These are phyloP conservation scores for Crotalus horridus DNA, from an alignment of 2,113 vertebrate species.

Conservation along the genomic window DNA sequence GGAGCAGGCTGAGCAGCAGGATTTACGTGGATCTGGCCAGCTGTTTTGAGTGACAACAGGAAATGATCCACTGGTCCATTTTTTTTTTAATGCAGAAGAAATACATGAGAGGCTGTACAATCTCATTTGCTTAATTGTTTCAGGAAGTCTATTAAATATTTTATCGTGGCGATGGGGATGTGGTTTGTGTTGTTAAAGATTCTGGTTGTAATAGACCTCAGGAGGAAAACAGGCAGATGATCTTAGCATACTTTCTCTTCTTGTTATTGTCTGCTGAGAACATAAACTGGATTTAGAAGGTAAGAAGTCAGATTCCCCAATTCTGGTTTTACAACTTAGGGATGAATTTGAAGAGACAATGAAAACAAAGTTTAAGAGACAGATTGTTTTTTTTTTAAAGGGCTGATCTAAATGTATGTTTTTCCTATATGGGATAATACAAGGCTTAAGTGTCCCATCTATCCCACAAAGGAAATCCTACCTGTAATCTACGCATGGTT, in stretches of 20 bases:
- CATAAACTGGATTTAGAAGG: background rate
- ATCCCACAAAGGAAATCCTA: background rate
- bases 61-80: constrained; percentile 50
- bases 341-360: background rate
- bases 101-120: constrained; percentile 47
- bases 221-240: constrained; percentile 31
- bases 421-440: background rate
- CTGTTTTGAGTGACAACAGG: background rate
- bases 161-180: constrained; percentile 38
- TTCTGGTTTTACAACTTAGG: background rate
- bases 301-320: constrained; percentile 22
- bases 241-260: constrained; percentile 44
- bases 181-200: background rate
- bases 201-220: background rate
- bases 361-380: background rate
- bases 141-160: constrained; percentile 60
- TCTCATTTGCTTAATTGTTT: constrained; percentile 59
- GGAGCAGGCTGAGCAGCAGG: background rate
- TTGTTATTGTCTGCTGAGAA: constrained; percentile 12
- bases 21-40: background rate
- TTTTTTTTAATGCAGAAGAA: constrained; percentile 41
- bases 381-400: background rate
- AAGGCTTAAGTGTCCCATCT: background rate
- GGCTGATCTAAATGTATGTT: background rate
- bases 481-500: background rate